Evolutionary conservation across 2,797 vertebrate species (phyloP).

Genomic region (Tachyglossus aculeatus): DNA sequence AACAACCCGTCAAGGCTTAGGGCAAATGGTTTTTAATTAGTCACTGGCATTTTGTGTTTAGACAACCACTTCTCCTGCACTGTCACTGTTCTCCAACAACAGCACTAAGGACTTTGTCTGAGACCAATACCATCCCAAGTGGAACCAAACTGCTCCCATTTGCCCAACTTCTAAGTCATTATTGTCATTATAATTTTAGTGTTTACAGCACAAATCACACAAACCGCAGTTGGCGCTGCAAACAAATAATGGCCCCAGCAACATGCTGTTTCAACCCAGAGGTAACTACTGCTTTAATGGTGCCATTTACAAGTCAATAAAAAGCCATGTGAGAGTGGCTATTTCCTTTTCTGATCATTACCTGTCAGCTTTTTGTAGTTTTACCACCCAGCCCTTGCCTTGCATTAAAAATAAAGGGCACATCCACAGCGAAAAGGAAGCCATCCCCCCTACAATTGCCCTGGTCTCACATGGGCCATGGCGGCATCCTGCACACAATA

Average conservation of each 20-base stretch:
- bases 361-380: conserved; percentile 64
- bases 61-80: not conserved
- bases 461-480: conserved; percentile 86
- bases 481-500: conserved; percentile 82
- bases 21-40: no score
- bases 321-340: conserved; percentile 39
- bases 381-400: conserved; percentile 56
- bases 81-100: not conserved
- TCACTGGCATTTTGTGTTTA: not conserved
- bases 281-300: conserved; percentile 68
- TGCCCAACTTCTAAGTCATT: not conserved
- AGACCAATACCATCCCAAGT: not conserved
- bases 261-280: conserved; percentile 41
- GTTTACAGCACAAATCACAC: conserved; percentile 22
- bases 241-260: conserved; percentile 15
- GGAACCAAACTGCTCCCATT: not conserved
- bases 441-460: conserved; percentile 92
- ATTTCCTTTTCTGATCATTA: conserved; percentile 64
- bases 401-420: conserved; percentile 63
- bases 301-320: conserved; percentile 73
- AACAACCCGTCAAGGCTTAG: no score
- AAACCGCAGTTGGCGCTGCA: not conserved
- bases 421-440: conserved; percentile 87
- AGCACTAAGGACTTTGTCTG: not conserved
- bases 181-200: conserved; percentile 14